A percentile compares a stretch with the other conserved stretches of the same genome.
Evolutionary conservation across 1,140 invertebrate species (phyloP).

Genomic region (Drosophila miranda): DNA sequence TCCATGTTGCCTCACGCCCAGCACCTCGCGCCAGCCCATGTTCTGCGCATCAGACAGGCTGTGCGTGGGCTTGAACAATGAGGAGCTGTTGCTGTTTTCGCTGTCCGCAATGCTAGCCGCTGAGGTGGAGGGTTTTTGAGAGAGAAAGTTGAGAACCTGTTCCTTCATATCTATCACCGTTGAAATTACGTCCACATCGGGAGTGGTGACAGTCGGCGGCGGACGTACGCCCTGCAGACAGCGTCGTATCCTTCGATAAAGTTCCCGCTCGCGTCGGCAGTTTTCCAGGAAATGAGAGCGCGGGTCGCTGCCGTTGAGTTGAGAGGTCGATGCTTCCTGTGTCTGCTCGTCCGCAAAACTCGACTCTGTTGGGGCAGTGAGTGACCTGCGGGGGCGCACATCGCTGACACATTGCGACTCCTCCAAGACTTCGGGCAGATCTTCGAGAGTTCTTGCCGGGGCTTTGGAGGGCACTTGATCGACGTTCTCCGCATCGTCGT

Average conservation of each 20-base stretch:
- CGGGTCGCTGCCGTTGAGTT: slow-evolving; percentile 45
- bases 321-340: slow-evolving; percentile 38
- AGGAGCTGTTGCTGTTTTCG: slow-evolving; percentile 42
- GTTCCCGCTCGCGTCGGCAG: slow-evolving; percentile 65
- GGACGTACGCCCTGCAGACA: slow-evolving; percentile 84
- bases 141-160: slow-evolving; percentile 60
- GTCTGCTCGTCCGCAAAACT: slow-evolving; percentile 78
- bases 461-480: too few relatives aligned
- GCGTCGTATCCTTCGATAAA: slow-evolving; percentile 70
- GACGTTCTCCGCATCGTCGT: slow-evolving; percentile 60
- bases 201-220: slow-evolving; percentile 85
- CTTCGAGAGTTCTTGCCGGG: slow-evolving; percentile 31
- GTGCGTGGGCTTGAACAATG: slow-evolving; percentile 66
- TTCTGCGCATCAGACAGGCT: slow-evolving; percentile 67
- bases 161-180: slow-evolving; percentile 83
- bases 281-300: slow-evolving; percentile 69
- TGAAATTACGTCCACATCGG: slow-evolving; percentile 82
- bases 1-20: slow-evolving; percentile 83
- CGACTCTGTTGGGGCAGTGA: slow-evolving; percentile 57
- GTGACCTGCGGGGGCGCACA: slow-evolving; percentile 43
- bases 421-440: slow-evolving; percentile 50
- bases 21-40: slow-evolving; percentile 83
- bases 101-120: slow-evolving; percentile 33
- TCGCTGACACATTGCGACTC: slow-evolving; percentile 56
- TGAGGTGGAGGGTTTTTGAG: not conserved